A percentile compares a stretch with the other conserved stretches of the same genome.
These are phyloP conservation scores for Myotis pilosus DNA, from an alignment of 2,797 vertebrate genomes.

Conservation along the genomic window DNA sequence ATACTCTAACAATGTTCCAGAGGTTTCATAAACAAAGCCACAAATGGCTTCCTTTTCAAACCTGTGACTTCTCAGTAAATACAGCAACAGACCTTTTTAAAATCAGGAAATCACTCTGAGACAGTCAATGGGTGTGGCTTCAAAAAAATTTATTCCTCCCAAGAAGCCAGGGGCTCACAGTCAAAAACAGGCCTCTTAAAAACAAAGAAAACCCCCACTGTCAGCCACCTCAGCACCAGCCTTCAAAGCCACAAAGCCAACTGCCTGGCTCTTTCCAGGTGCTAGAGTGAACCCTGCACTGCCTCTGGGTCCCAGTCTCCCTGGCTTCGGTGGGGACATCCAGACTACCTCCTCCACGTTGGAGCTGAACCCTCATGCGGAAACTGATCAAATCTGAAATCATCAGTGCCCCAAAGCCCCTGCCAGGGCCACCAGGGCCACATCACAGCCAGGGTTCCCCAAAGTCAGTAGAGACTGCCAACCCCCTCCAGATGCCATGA, in stretches of 20 bases:
- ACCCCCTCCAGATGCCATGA: not conserved
- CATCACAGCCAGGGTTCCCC: not conserved
- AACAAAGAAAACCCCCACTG: not conserved
- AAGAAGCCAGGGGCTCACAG: not conserved
- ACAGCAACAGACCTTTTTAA: not conserved
- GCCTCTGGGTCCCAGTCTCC: too few relatives aligned
- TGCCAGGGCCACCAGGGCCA: not conserved
- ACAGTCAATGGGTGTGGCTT: not conserved
- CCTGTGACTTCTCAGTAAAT: not conserved
- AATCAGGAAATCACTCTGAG: not conserved
- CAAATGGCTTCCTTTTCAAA: not conserved
- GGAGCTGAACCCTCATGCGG: fast-evolving
- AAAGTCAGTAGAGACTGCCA: fast-evolving
- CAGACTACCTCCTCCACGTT: too few relatives aligned
- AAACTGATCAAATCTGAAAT: not conserved
- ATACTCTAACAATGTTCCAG: not conserved
- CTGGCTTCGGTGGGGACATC: not conserved
- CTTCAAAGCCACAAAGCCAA: not conserved
- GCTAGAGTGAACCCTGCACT: not conserved
- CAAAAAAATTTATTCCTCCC: not conserved
- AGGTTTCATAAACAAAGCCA: not conserved
- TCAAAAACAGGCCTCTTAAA: not conserved
- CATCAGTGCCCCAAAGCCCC: fast-evolving
- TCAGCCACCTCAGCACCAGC: not conserved
- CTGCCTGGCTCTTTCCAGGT: fast-evolving